A percentile compares a stretch with the other conserved stretches of the same genome.
Conservation (phyloP, 2,113 vertebrate species). For the Ceratotherium simum region DNA sequence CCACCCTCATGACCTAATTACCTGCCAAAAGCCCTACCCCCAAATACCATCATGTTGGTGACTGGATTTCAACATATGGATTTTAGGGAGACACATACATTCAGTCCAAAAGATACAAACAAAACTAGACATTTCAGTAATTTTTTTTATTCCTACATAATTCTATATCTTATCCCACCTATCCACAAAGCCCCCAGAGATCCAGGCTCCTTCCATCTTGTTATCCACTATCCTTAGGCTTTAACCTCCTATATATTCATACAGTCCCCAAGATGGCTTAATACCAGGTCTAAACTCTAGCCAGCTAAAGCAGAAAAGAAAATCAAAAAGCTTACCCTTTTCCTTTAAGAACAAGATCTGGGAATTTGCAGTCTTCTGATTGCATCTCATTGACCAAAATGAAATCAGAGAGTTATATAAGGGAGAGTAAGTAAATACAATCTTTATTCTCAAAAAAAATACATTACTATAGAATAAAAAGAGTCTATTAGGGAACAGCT, state of each 20-base stretch:
- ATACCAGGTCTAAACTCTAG: not conserved
- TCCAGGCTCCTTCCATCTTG: not conserved
- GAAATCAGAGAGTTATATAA: not conserved
- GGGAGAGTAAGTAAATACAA: not conserved
- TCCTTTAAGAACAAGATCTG: not conserved
- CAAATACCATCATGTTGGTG: not conserved
- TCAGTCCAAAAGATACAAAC: not conserved
- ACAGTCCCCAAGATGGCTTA: not conserved
- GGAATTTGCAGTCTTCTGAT: not conserved
- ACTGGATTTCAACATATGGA: not conserved
- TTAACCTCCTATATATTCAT: not conserved
- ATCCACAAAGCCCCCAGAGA: not conserved
- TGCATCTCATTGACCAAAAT: not conserved
- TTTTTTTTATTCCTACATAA: not conserved
- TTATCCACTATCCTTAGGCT: not conserved
- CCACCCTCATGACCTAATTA: not conserved
- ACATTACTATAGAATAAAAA: not conserved
- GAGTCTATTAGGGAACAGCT: not conserved
- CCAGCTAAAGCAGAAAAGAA: not conserved
- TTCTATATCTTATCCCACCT: not conserved
- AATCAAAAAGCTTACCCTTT: not conserved
- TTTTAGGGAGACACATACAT: not conserved
- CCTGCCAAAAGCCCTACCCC: not conserved
- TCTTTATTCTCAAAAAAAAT: not conserved
- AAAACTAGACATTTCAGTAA: not conserved